A percentile compares a stretch with the other conserved stretches of the same genome.
These are phyloP conservation scores for Drosophila pruinosa DNA, from an alignment of 1,140 invertebrate species.

Conservation along the genomic window DNA sequence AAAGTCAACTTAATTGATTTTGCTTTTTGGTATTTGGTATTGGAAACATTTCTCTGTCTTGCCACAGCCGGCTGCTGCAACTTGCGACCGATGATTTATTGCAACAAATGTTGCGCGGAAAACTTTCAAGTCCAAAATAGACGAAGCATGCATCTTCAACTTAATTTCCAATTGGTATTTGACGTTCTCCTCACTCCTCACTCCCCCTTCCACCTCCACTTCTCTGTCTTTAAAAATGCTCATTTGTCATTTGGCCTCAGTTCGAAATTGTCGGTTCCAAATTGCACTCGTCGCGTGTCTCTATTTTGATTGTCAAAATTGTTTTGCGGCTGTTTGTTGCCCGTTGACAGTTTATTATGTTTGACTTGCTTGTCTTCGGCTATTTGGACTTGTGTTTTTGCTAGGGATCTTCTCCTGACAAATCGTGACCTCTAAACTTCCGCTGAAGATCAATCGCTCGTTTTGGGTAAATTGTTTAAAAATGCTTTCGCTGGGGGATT, in stretches of 20 bases:
- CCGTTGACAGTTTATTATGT: slow-evolving; percentile 77
- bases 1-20: slow-evolving; percentile 74
- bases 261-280: background rate
- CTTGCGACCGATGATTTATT: slow-evolving; percentile 63
- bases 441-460: slow-evolving; percentile 12
- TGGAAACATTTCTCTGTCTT: slow-evolving; percentile 35
- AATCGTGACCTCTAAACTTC: slow-evolving; percentile 45
- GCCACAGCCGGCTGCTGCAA: slow-evolving; percentile 8
- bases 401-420: slow-evolving; percentile 10
- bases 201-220: background rate
- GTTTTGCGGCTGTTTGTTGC: slow-evolving; percentile 66
- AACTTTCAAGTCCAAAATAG: slow-evolving; percentile 67
- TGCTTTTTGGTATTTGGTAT: slow-evolving; percentile 19
- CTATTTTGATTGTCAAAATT: slow-evolving; percentile 70
- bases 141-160: slow-evolving; percentile 52
- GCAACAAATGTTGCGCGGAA: slow-evolving; percentile 64
- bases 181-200: slow-evolving; percentile 14
- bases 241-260: slow-evolving; percentile 61
- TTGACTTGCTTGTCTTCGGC: slow-evolving; percentile 63
- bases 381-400: slow-evolving; percentile 29
- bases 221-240: slow-evolving; percentile 53
- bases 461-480: background rate
- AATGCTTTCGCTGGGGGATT: background rate
- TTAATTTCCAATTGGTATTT: slow-evolving; percentile 73
- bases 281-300: slow-evolving; percentile 62